These are phyloP conservation scores for Tetramorium alpestre DNA, from an alignment of 1,140 invertebrate species.

Conservation along the genomic window DNA sequence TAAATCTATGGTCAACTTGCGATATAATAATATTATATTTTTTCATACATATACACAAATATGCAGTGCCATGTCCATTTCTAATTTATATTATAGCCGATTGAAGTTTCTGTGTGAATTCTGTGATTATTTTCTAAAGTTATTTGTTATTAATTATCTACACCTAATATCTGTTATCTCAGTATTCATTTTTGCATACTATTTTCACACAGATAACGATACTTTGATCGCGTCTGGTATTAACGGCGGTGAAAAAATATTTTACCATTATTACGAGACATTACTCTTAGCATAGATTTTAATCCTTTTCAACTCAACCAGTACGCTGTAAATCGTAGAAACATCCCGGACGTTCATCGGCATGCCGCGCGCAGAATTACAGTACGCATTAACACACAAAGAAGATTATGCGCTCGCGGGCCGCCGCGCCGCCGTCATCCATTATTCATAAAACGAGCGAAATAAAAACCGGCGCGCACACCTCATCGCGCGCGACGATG, in stretches of 20 bases:
- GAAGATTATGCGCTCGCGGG: conserved; percentile 50
- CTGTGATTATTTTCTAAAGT: background rate
- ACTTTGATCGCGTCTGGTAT: background rate
- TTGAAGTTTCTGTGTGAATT: background rate
- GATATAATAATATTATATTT: background rate
- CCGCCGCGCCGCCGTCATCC: conserved; percentile 41
- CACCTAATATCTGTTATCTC: background rate
- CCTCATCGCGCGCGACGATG: conserved; percentile 56
- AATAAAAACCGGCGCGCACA: conserved; percentile 31
- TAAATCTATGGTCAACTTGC: background rate
- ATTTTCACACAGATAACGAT: background rate
- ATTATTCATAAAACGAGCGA: conserved; percentile 57
- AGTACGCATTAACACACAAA: conserved; percentile 59
- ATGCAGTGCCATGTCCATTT: background rate
- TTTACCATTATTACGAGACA: background rate
- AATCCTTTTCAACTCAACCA: background rate
- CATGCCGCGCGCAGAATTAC: conserved; percentile 53
- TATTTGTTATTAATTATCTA: background rate
- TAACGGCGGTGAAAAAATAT: background rate
- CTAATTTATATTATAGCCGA: background rate
- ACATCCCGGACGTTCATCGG: conserved; percentile 39
- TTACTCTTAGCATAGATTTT: background rate
- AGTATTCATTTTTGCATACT: background rate
- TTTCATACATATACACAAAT: background rate
- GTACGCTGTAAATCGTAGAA: conserved; percentile 24